A percentile compares a stretch with the other conserved stretches of the same genome.
phyloP scores from a whole-genome alignment of 2,888 invertebrate species.

The Panzeria rudis region DNA sequence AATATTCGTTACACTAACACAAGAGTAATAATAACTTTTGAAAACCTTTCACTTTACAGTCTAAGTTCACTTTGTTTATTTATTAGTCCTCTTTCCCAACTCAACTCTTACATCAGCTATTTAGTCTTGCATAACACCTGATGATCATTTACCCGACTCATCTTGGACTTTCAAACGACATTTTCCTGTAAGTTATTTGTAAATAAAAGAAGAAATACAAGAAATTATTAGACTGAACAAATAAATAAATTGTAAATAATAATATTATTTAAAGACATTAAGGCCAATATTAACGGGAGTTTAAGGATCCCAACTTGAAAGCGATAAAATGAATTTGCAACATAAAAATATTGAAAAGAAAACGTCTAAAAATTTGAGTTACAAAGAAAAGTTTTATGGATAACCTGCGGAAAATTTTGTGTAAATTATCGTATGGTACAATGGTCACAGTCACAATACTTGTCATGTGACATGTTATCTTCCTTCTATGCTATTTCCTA shows the following conservation, averaged over 20 bases:
- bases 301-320: neutral
- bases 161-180: constrained; percentile 61
- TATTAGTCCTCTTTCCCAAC: constrained; percentile 23
- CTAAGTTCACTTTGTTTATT: neutral
- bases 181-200: constrained; percentile 20
- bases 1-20: neutral
- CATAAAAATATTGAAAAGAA: neutral
- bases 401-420: no score
- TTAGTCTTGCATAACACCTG: constrained; percentile 21
- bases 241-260: constrained; percentile 25
- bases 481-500: no score
- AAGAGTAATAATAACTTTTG: neutral
- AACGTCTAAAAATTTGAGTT: no score
- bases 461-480: no score
- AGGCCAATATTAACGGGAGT: neutral
- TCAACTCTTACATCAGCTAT: neutral
- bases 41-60: constrained; percentile 31
- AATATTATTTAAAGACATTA: neutral
- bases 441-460: no score
- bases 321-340: neutral
- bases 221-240: constrained; percentile 30
- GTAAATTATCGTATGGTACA: no score
- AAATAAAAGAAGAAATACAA: constrained; percentile 21
- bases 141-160: constrained; percentile 37
- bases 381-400: no score